Base-by-base conservation (phyloP, 2,113 vertebrate genomes). In the Muntiacus muntjak region DNA sequence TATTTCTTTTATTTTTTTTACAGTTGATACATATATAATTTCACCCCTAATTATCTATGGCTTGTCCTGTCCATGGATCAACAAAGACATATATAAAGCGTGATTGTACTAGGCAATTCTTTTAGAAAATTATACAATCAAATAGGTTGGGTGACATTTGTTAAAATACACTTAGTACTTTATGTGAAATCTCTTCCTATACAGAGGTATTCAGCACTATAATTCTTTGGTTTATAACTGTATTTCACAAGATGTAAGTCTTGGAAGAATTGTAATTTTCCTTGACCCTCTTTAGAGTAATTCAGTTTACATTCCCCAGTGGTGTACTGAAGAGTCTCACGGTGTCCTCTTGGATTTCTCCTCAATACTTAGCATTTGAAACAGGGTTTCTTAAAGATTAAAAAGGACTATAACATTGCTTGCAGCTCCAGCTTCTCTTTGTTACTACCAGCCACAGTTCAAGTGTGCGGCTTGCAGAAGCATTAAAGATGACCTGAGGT, bases 21-120 rank as follows among this genome's bases (percentile, higher is more conserved):
- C 54, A 43, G 45, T 88, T 90, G 55, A 93, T 90, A 91, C 93
- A 94, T 88, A 89, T 83, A 89, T 87, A 98, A 89, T 97, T 97
- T 97, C 92, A 96, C 40, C 79, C 76, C 95, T 97, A 97, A 95
- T 98, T 97, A 86, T 96, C 97, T 96, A 54, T 71, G 91, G 57
- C 85, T 96, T 91, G 93, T 95, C 88, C 93, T 95, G 67, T 93
- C 55, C 85, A 33, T 87, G 85, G 88, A 95, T 97, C 91, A 97
- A 89, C 90, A 95, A 95, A 98, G 95, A 90, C 36, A 60, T 81
- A 89, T 88, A 89, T 62, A 95, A 94, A 97, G 85, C 62, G 78
- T 86, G 93, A 26, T 60, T 88, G 23, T 58, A 58, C 36, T 86
- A 36, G 78, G 79, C 92, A 88, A 95, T 97, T 97, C 88, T 98